A percentile compares a stretch with the other conserved stretches of the same genome.
These are phyloP conservation scores for Suricata suricatta DNA, from an alignment of 2,113 vertebrate genomes.

Conservation along the genomic window DNA sequence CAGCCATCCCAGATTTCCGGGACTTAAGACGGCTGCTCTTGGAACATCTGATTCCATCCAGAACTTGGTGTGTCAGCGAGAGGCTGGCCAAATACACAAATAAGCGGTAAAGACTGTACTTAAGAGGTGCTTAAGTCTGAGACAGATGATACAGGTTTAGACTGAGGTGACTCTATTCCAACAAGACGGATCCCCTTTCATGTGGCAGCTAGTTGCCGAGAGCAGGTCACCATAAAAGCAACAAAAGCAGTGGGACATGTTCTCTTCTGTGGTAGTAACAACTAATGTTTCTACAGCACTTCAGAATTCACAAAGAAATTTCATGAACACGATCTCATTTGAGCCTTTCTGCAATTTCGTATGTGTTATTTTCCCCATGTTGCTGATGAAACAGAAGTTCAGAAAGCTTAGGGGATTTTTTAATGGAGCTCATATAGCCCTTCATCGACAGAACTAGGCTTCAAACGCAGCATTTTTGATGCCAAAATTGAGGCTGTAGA, in stretches of 20 bases:
- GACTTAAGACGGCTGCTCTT: not conserved
- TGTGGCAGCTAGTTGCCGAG: not conserved
- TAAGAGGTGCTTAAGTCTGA: not conserved
- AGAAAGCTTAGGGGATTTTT: not conserved
- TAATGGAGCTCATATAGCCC: not conserved
- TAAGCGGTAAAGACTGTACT: not conserved
- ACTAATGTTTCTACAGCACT: not conserved
- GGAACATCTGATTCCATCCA: not conserved
- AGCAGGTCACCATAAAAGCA: not conserved
- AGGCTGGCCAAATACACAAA: not conserved
- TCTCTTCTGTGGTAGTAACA: not conserved
- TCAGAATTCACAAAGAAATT: not conserved
- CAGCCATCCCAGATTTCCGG: not conserved
- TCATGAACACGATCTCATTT: not conserved
- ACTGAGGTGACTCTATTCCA: not conserved
- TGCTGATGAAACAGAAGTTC: not conserved
- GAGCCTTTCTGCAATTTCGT: not conserved
- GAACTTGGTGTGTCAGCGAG: not conserved
- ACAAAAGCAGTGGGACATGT: not conserved
- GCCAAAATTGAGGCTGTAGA: not conserved
- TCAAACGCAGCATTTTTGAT: not conserved
- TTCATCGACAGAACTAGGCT: not conserved
- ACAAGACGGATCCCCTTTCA: not conserved
- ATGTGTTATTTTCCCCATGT: not conserved
- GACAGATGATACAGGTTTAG: not conserved